phyloP scores from a whole-genome alignment of 2,888 invertebrate genomes.

The Lithophane socia region DNA sequence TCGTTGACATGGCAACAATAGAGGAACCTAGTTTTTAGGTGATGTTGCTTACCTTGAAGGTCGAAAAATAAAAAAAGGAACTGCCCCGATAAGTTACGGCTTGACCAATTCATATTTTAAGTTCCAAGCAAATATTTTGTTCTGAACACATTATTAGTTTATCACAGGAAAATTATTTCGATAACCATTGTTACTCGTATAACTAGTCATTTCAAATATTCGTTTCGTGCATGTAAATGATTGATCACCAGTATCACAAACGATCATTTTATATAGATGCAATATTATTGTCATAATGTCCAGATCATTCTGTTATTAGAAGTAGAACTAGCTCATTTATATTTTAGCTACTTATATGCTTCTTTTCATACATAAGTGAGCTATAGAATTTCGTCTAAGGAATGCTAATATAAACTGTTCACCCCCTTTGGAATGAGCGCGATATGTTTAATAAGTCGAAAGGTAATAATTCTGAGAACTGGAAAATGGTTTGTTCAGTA shows the following conservation, averaged over 20 bases:
- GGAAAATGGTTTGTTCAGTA: conserved; percentile 31
- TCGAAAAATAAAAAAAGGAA: background rate
- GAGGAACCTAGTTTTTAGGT: background rate
- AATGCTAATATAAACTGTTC: background rate
- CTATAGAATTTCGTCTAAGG: background rate
- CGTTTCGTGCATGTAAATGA: background rate
- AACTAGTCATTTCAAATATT: conserved; percentile 3
- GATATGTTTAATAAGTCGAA: background rate
- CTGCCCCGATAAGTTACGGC: background rate
- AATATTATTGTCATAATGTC: background rate
- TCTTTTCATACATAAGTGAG: background rate
- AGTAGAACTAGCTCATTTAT: background rate
- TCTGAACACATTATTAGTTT: conserved; percentile 21
- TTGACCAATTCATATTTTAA: background rate
- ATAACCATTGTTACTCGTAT: conserved; percentile 11
- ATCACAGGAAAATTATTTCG: conserved; percentile 31
- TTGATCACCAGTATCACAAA: background rate
- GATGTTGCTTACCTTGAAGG: background rate
- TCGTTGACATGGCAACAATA: background rate
- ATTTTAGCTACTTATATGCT: background rate
- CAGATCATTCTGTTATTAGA: background rate
- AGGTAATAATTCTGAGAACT: conserved; percentile 10
- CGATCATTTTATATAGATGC: background rate
- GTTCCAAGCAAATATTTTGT: conserved; percentile 11
- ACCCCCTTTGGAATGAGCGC: background rate